A percentile compares a stretch with the other conserved stretches of the same genome.
Evolutionary conservation across 2,797 vertebrate species (phyloP).

Genomic region (Microchirus variegatus): DNA sequence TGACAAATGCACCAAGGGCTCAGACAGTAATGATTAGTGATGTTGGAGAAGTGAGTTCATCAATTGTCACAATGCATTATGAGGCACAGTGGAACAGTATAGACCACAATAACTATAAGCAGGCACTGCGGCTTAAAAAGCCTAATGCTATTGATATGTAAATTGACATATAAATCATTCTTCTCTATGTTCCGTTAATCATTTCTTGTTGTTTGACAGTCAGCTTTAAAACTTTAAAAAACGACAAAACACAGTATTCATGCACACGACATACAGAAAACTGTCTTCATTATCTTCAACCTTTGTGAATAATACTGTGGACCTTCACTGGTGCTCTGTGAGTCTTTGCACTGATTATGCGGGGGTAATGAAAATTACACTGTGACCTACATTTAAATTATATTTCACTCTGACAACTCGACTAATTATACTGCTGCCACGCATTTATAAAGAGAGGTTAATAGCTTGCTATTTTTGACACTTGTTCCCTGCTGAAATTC

Average conservation of each 20-base stretch:
- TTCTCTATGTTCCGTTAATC: background rate
- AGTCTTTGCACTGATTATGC: conserved; percentile 46
- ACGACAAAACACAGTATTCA: background rate
- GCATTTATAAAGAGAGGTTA: conserved; percentile 71
- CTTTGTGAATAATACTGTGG: conserved; percentile 4
- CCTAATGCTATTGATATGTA: background rate
- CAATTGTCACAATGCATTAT: background rate
- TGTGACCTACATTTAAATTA: conserved; percentile 69
- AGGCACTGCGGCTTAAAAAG: background rate
- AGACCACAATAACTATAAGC: background rate
- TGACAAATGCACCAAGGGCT: background rate
- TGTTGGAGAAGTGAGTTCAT: background rate
- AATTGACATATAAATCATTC: background rate
- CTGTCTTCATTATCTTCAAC: conserved; percentile 1
- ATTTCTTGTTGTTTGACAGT: background rate
- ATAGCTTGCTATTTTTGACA: conserved; percentile 75
- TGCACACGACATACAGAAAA: conserved; percentile 1
- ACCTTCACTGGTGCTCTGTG: conserved; percentile 20
- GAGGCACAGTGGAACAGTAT: background rate
- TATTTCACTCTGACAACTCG: conserved; percentile 67
- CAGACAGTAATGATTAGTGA: background rate
- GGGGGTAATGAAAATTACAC: conserved; percentile 52
- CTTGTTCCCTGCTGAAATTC: conserved; percentile 33
- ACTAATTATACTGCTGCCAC: conserved; percentile 72
- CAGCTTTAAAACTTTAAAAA: background rate